Base-by-base conservation (phyloP, 2,888 invertebrate genomes). In the Conops quadrifasciatus region DNA sequence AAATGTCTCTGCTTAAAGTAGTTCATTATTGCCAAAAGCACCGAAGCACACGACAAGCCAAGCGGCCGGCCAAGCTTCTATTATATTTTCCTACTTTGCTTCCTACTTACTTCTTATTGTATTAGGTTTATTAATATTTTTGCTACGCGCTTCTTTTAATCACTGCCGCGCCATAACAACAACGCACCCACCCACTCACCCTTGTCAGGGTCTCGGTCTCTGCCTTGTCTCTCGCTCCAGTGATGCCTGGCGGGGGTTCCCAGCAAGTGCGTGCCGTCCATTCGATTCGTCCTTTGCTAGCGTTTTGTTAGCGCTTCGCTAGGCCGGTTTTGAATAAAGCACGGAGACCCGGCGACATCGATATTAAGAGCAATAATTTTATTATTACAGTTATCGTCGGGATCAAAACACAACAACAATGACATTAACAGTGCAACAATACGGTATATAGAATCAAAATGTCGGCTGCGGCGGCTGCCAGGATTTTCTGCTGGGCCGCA, bases 361-460 rank as follows among this genome's bases (percentile, higher is more conserved):
- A 21, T 58, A 15, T 58, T n/a, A 21, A 58, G 58, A 21, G 58
- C 58, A 24, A 58, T 26, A 58, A 21, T 21, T 26, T 58, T 26
- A 21, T 58, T 58, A 58, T 58, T 58, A 26, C 58, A 58, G 26
- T 58, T 58, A 58, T 58, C 26, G 26, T 26, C 26, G 26, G 58
- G 58, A 58, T 58, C 58, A 58, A 7, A 58, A 26, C 56, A 56
- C 56, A 56, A 19, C 56, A 24, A 56, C 58, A 58, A 28, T 58
- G 58, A 26, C 58, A 26, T 26, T 58, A 58, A 28, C 45, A 5
- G 45, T 26, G 58, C 26, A 58, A 24, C 26, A 58, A 58, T 58
- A 26, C 26, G 26, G 26, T 16, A n/a, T n/a, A n/a, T n/a, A n/a
- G n/a, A n/a, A n/a, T n/a, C n/a, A n/a, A n/a, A n/a, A n/a, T n/a